Base-by-base conservation (phyloP, 2,113 vertebrate genomes). In the Calyptommatus sinebrachiatus region DNA sequence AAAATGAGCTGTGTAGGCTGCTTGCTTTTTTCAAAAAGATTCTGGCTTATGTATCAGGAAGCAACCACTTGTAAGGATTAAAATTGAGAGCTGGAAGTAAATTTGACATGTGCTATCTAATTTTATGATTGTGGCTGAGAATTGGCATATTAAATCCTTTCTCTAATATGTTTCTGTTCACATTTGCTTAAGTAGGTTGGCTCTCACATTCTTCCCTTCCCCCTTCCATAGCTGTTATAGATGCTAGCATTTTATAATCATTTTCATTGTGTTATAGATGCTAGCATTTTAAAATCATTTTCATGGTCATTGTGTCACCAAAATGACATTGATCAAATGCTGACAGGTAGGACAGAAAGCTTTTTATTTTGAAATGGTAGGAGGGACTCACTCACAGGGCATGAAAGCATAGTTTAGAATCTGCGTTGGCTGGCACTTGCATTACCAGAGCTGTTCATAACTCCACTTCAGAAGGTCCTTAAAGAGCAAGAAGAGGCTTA, bases 321-420 rank as follows among this genome's bases (percentile, higher is more conserved):
- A 57, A 79, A 92, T 91, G 87, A 57, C 86, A 92, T 82, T 86
- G 89, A 92, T 92, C 89, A 91, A 86, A 84, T 3, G 0, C 69
- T 84, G 87, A 81, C 79, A 88, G 82, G 84, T 60, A 87, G 85
- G 78, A 88, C 77, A 87, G 78, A 85, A 87, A 77, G 67, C 88
- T 90, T 85, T 88, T 88, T 87, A 87, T 81, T 92, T 86, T 89
- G 88, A 90, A 91, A 77, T 71, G 71, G 53, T 86, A 80, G 78
- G 73, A 86, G 67, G 24, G 50, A 74, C 83, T 35, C 73, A 74
- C 83, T 35, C 73, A 70, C 53, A 81, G 82, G 85, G 78, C 87
- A 92, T 69, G 26, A 31, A 87, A 88, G 80, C 72, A 18, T 0
- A 0, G 79, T 80, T 84, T 76, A 92, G 75, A 88, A 85, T 84